Base-by-base conservation (phyloP, 2,888 invertebrate species). In the Metacarcinus magister region DNA sequence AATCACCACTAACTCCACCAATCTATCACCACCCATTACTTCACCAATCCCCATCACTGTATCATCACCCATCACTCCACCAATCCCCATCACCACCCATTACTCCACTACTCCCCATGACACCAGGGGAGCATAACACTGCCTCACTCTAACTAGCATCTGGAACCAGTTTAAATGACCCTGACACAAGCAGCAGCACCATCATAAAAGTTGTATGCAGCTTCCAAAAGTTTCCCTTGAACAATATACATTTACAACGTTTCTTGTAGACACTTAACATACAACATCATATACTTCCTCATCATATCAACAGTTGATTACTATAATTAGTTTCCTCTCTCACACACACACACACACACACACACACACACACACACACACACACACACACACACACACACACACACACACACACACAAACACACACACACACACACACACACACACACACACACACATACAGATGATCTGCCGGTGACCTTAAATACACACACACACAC, bases 381-480 rank as follows among this genome's bases (percentile, higher is more conserved):
- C 67, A 67, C 67, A 67, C 67, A 67, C 67, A 67, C 67, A 67
- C 67, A 67, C 67, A 67, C 67, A 67, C 67, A 67, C 67, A 67
- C 67, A 67, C 67, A 67, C 67, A 67, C 67, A 67, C 67, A 67
- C 67, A 67, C 67, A 67, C 67, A 5, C 8, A 67, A 19, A 60
- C 60, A 60, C 8, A 16, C 16, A 16, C 16, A 60, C 16, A 48
- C 16, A 60, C 16, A 10, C 16, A 60, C 60, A 60, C 5, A 60
- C 60, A 60, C 60, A 16, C 5, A 16, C 60, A 60, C 60, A 16
- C 60, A 16, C 60, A 16, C 60, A 16, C 60, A 60, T 2, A 16
- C 60, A 60, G 16, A 16, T 16, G 16, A 10, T 2, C 60, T 13
- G 2, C 7, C 16, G 19, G 46, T 10, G 46, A 46, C 46, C 46